Conservation (phyloP, 1,140 invertebrate species). For the Bactericera cockerelli region DNA sequence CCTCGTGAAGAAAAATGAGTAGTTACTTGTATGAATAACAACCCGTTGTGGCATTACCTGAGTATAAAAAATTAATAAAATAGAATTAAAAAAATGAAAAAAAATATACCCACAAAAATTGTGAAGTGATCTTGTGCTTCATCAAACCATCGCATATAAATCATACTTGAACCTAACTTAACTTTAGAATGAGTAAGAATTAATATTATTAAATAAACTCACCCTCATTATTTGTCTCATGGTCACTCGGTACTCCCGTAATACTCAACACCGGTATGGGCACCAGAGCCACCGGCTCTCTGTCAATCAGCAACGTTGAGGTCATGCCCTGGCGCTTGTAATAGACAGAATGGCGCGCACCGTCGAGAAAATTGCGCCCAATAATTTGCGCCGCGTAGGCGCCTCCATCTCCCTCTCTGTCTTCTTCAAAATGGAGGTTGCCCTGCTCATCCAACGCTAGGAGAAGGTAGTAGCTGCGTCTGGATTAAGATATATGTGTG, state of each 20-base stretch:
- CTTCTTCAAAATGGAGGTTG: slow-evolving; percentile 68
- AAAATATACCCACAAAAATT: too few relatives aligned
- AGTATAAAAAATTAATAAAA: too few relatives aligned
- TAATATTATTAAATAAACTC: too few relatives aligned
- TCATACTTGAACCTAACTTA: too few relatives aligned
- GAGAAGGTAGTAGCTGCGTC: slow-evolving; percentile 64
- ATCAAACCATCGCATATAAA: too few relatives aligned
- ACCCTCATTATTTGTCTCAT: slow-evolving; percentile 28
- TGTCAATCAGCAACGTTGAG: slow-evolving; percentile 45
- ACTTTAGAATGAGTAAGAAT: too few relatives aligned
- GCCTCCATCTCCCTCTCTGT: slow-evolving; percentile 45
- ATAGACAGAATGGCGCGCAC: slow-evolving; percentile 69
- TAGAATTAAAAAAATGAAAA: too few relatives aligned
- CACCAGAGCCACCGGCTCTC: slow-evolving; percentile 48
- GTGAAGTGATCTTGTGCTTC: too few relatives aligned
- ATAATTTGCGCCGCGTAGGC: slow-evolving; percentile 51
- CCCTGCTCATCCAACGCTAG: slow-evolving; percentile 65
- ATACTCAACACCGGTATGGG: slow-evolving; percentile 46
- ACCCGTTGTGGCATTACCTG: too few relatives aligned
- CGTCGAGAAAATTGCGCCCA: slow-evolving; percentile 63
- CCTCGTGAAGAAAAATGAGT: too few relatives aligned
- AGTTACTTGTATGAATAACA: too few relatives aligned
- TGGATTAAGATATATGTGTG: slow-evolving; percentile 32
- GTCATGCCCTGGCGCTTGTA: slow-evolving; percentile 56
- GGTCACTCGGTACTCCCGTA: slow-evolving; percentile 39